Percentiles rank a stretch among this genome's conserved stretches.
Conservation (phyloP, 2,113 vertebrate species). For the Formicarius rufipectus region DNA sequence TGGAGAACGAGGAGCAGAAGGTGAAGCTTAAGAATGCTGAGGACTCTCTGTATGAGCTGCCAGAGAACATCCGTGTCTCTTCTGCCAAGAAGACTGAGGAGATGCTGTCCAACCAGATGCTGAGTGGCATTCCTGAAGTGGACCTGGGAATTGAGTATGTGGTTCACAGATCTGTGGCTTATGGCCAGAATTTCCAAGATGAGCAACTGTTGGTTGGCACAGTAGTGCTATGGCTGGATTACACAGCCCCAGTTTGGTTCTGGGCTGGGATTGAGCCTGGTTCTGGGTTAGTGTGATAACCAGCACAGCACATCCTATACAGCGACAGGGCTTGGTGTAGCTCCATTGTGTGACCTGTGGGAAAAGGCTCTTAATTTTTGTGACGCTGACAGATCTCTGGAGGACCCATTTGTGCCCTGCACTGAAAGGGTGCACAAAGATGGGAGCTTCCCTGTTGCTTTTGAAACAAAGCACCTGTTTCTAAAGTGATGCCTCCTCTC, state of each 20-base stretch:
- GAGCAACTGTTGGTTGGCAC: not conserved
- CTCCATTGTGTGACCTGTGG: not conserved
- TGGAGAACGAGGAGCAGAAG: slow-evolving; percentile 91
- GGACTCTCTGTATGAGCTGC: slow-evolving; percentile 93
- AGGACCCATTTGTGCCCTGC: not conserved
- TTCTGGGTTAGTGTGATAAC: not conserved
- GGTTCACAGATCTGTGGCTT: not conserved
- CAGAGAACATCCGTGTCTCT: slow-evolving; percentile 91
- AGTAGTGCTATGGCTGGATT: rapidly evolving
- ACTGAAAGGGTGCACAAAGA: not conserved
- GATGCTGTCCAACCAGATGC: slow-evolving; percentile 99
- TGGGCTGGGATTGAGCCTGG: not conserved
- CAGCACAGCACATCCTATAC: not conserved
- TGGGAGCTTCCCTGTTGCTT: not conserved
- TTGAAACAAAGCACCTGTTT: not conserved
- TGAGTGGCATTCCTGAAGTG: slow-evolving; percentile 96
- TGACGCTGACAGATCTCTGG: not conserved
- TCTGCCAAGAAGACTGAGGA: slow-evolving; percentile 98
- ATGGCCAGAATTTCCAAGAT: not conserved
- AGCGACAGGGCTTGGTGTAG: not conserved
- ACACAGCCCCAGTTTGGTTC: not conserved
- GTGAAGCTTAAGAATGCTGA: slow-evolving; percentile 92
- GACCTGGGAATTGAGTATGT: slow-evolving; percentile 96
- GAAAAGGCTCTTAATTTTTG: not conserved
- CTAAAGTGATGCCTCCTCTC: not conserved